Percentiles rank a stretch among this genome's conserved stretches.
Evolutionary conservation across 2,888 invertebrate species (phyloP).

Genomic region (Cheilosia soror): DNA sequence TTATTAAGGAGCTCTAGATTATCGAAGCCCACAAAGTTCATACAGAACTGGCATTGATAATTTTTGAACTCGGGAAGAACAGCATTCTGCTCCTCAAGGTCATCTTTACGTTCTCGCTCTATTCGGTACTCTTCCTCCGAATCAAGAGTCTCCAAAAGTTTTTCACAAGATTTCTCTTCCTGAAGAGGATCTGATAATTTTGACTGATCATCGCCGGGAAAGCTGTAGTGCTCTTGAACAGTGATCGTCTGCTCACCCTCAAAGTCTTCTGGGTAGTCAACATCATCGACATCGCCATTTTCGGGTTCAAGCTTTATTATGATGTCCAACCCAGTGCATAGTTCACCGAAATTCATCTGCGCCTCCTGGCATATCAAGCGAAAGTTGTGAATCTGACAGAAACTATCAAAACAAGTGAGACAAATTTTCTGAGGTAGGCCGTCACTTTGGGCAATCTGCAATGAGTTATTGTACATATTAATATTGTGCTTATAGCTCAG

Average conservation of each 20-base stretch:
- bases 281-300: constrained; percentile 14
- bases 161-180: constrained; percentile 1
- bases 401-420: constrained; percentile 65
- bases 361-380: constrained; percentile 64
- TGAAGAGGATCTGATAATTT: background rate
- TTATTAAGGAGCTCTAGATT: constrained; percentile 52
- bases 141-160: constrained; percentile 3
- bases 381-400: constrained; percentile 68
- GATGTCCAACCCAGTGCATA: constrained; percentile 63
- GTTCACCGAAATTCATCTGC: constrained; percentile 56
- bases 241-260: constrained; percentile 60
- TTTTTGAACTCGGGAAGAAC: constrained; percentile 46
- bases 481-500: background rate
- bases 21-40: constrained; percentile 60
- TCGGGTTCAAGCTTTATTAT: constrained; percentile 59
- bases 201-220: constrained; percentile 26
- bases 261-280: constrained; percentile 50
- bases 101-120: constrained; percentile 10
- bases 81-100: constrained; percentile 23
- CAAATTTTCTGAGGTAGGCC: constrained; percentile 67
- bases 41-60: constrained; percentile 56
- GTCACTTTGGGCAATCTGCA: constrained; percentile 54
- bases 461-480: background rate
- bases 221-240: constrained; percentile 63
- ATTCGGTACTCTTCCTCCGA: background rate